Base-by-base conservation (phyloP, 2,888 invertebrate genomes). In the Ormia ochracea region DNA sequence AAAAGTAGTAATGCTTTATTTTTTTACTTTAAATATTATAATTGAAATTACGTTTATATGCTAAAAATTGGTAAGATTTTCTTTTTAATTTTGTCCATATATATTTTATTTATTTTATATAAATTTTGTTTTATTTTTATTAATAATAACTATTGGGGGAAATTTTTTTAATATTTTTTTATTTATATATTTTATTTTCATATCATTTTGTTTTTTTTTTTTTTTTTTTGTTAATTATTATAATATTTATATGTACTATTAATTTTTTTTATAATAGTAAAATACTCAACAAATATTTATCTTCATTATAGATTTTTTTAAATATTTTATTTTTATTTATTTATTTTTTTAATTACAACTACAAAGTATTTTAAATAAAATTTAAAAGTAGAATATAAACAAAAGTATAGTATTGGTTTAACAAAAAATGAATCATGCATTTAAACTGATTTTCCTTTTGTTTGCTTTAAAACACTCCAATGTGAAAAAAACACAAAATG, bases 251-350 rank as follows among this genome's bases (percentile, higher is more conserved):
- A 72, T 81, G 61, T 73, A 81, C 59, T 70, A 81, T 81, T 80
- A 63, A 58, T 68, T 4, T 77, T 45, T 81, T 79, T 75, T 78
- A 85, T 87, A 84, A 84, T 85, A 84, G 82, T 85, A 87, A 88
- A 88, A 88, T 89, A 89, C 85, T 89, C 87, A 88, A 88, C 88
- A 88, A 88, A 89, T 87, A 85, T 88, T 83, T 84, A 82, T 80
- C 80, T 70, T 83, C 65, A 26, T 59, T 81, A 76, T 73, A 77
- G 56, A 65, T 66, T 61, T 79, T 66, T 69, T 81, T 80, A 74
- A 82, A 70, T 17, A 4, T 76, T 78, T 59, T 73, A 54, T 50
- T 81, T 56, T 72, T 74, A 54, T 50, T 81, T 56, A 70, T 74
- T 76, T 52, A 28, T 83, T 54, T 73, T 36, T 45, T 78, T 75